Percentiles rank a stretch among this genome's conserved stretches.
phyloP scores from a whole-genome alignment of 1,140 invertebrate species.

The Drosophila auraria region DNA sequence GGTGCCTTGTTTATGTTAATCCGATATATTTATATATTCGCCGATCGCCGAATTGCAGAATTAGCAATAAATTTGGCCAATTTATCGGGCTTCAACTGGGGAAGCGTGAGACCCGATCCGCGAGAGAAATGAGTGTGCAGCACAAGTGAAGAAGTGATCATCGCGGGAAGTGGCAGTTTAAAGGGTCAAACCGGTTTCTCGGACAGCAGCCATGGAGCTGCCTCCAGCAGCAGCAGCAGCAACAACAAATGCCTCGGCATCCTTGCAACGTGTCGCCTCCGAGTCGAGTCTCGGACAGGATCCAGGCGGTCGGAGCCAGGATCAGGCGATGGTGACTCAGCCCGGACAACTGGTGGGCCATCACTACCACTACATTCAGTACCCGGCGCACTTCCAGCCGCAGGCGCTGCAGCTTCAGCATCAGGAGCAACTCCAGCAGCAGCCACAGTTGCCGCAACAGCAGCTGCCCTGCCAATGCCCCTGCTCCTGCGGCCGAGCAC shows the following conservation, averaged over 20 bases:
- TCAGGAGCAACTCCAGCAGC: conserved; percentile 42
- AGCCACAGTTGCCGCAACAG: conserved; percentile 18
- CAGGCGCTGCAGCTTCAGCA: conserved; percentile 36
- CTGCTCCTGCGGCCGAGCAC: conserved; percentile 73
- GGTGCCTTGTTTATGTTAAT: conserved; percentile 76
- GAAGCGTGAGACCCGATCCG: conserved; percentile 64
- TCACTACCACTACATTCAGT: conserved; percentile 84
- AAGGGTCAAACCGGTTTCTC: conserved; percentile 80
- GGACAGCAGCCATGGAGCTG: conserved; percentile 49
- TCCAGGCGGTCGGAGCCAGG: conserved; percentile 13
- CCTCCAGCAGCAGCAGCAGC: conserved; percentile 40
- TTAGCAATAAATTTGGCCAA: conserved; percentile 69
- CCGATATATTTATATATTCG: conserved; percentile 61
- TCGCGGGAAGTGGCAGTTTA: conserved; percentile 65
- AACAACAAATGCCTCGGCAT: conserved; percentile 43
- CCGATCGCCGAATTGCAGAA: conserved; percentile 48
- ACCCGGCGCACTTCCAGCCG: conserved; percentile 72
- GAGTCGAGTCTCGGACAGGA: conserved; percentile 60
- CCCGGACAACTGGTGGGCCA: conserved; percentile 43
- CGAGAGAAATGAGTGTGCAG: conserved; percentile 35
- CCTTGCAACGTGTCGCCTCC: conserved; percentile 80
- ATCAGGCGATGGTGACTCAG: conserved; percentile 20
- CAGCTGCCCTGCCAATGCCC: conserved; percentile 67
- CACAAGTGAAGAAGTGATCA: conserved; percentile 56
- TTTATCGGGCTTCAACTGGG: conserved; percentile 45